Evolutionary conservation across 1,140 invertebrate species (phyloP).

Genomic region (Aplysia californica): DNA sequence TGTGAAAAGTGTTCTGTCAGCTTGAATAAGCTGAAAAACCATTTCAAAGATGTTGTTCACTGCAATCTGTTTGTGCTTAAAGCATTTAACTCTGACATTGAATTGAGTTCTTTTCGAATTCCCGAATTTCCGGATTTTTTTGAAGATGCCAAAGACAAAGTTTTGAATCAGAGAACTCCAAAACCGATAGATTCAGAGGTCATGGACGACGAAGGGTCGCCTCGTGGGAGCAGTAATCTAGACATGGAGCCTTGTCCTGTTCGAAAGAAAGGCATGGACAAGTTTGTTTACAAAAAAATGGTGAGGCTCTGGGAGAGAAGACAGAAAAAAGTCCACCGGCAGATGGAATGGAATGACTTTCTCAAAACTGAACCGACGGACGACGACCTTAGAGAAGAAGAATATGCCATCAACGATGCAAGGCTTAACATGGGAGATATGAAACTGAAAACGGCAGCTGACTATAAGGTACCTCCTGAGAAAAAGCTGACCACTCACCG

Average conservation of each 20-base stretch:
- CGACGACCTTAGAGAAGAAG: slow-evolving; percentile 18
- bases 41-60: neutral
- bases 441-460: slow-evolving; percentile 14
- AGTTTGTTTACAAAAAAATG: slow-evolving; percentile 16
- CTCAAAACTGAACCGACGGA: slow-evolving; percentile 15
- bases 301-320: slow-evolving; percentile 23
- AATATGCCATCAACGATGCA: slow-evolving; percentile 15
- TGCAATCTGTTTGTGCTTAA: slow-evolving; percentile 7
- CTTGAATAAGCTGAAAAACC: slow-evolving; percentile 6
- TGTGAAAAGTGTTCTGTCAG: neutral
- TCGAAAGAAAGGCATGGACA: slow-evolving; percentile 10
- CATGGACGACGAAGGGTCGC: slow-evolving; percentile 1
- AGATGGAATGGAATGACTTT: slow-evolving; percentile 7
- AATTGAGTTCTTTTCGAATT: slow-evolving; percentile 1
- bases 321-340: slow-evolving; percentile 6
- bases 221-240: neutral
- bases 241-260: neutral
- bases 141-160: slow-evolving; percentile 12
- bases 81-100: slow-evolving; percentile 4
- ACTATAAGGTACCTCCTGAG: slow-evolving; percentile 16
- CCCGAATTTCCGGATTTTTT: slow-evolving; percentile 6
- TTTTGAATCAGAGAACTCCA: neutral
- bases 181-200: slow-evolving; percentile 2
- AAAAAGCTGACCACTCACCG: slow-evolving; percentile 19
- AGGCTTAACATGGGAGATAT: slow-evolving; percentile 15